A percentile compares a stretch with the other conserved stretches of the same genome.
Evolutionary conservation across 2,888 invertebrate species (phyloP).

Genomic region (Cenopis cana): DNA sequence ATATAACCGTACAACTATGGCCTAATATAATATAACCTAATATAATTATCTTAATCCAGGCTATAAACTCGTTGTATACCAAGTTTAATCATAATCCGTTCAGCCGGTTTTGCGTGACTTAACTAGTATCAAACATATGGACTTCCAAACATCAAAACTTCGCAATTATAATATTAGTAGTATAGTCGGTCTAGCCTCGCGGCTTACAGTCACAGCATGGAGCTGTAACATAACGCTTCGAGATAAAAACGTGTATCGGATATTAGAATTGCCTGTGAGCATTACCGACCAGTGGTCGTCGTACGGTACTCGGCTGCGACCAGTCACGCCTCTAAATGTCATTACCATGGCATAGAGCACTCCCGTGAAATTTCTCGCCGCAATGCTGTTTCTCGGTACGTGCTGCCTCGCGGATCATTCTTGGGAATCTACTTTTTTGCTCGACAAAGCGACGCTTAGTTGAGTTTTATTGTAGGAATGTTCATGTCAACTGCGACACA

Average conservation of each 20-base stretch:
- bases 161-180: not conserved
- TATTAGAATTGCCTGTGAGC: slow-evolving; percentile 31
- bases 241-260: slow-evolving; percentile 36
- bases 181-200: not conserved
- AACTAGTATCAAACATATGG: no score
- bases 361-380: slow-evolving; percentile 54
- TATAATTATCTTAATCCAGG: no score
- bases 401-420: slow-evolving; percentile 40
- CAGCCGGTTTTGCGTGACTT: no score
- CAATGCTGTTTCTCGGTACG: slow-evolving; percentile 38
- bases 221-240: slow-evolving; percentile 14
- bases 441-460: slow-evolving; percentile 13
- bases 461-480: slow-evolving; percentile 30
- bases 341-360: slow-evolving; percentile 56
- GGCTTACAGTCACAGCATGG: slow-evolving; percentile 5
- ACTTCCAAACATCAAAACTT: no score
- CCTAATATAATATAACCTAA: no score
- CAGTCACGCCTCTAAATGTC: slow-evolving; percentile 68
- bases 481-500: slow-evolving; percentile 23
- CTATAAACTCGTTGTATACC: no score
- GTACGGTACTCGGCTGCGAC: slow-evolving; percentile 57
- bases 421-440: slow-evolving; percentile 33
- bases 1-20: no score
- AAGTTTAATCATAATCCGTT: no score
- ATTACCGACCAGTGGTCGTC: slow-evolving; percentile 45